phyloP scores from a whole-genome alignment of 2,113 vertebrate genomes.

The Leucopsar rothschildi region DNA sequence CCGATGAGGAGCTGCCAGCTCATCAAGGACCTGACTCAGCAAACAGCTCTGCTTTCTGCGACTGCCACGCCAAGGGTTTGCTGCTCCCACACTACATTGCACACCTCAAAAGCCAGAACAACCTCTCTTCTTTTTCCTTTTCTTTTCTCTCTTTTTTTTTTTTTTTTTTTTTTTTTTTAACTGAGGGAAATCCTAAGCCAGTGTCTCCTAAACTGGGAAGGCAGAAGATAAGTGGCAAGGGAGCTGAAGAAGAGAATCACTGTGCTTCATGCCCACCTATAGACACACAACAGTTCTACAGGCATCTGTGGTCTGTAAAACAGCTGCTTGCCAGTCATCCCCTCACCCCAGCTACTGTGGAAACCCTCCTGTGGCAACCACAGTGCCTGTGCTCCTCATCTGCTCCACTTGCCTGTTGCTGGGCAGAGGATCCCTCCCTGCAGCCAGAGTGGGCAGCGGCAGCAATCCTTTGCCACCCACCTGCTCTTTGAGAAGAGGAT shows the following conservation, averaged over 20 bases:
- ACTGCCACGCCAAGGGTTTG: neutral
- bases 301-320: neutral
- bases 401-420: neutral
- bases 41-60: neutral
- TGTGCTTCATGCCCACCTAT: neutral
- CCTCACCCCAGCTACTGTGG: neutral
- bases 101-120: neutral
- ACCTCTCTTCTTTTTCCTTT: rapidly evolving
- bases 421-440: neutral
- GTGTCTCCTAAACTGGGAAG: neutral
- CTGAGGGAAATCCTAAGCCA: neutral
- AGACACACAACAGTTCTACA: neutral
- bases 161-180: too few species aligned
- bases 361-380: neutral
- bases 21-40: constrained; percentile 61
- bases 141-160: rapidly evolving
- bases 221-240: rapidly evolving
- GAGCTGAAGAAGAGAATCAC: neutral
- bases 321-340: neutral
- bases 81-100: neutral
- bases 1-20: constrained; percentile 10
- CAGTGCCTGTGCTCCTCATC: neutral
- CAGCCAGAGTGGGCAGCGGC: rapidly evolving
- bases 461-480: neutral
- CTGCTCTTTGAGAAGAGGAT: neutral